Evolutionary conservation across 2,113 vertebrate species (phyloP), one percentile per base, ranked within the genome.

Genomic region (Mirounga angustirostris): DNA sequence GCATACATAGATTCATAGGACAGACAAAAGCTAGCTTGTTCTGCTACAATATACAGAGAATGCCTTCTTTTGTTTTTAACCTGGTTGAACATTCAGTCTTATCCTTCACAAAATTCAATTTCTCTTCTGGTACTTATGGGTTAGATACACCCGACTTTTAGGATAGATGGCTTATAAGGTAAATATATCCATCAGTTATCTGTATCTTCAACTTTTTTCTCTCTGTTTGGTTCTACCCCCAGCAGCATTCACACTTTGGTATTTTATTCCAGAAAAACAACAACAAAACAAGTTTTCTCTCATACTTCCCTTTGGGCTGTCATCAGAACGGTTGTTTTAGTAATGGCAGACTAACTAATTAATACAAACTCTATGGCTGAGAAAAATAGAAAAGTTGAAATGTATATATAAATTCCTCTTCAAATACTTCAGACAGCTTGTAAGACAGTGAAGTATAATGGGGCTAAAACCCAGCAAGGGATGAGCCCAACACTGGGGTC

Each of bases 11-110:
- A 56, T n/a, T 73, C 92, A 65, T 10, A 89, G 78, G 67, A 59
- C 2, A 83, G 43, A 98, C 92, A 97, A 92, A 92, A 83, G 50
- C 36, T 58, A 67, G 7, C 40, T 95, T 98, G 88, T 98, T 97
- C n/a, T 81, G 73, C 89, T 56, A 4, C 4, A 36, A 16, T 59
- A 4, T 5, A 52, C 10, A 33, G 28, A 76, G 40, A 85, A 93
- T 36, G 7, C 54, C 9, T 43, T 21, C 1, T 14, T 91, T 94
- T 84, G 67, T 88, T 93, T 93, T 30, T 69, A 95, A 81, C 11
- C 19, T 65, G 71, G 14, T 56, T 67, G 76, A 69, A 84, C 50
- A 54, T 65, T 90, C 82, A 69, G 74, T 69, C 33, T 58, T 69
- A 52, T 22, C 14, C 65, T 95, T 92, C 4, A 36, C 67, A 56